A percentile compares a stretch with the other conserved stretches of the same genome.
Conservation (phyloP, 2,797 vertebrate genomes). For the Sarcophilus harrisii region DNA sequence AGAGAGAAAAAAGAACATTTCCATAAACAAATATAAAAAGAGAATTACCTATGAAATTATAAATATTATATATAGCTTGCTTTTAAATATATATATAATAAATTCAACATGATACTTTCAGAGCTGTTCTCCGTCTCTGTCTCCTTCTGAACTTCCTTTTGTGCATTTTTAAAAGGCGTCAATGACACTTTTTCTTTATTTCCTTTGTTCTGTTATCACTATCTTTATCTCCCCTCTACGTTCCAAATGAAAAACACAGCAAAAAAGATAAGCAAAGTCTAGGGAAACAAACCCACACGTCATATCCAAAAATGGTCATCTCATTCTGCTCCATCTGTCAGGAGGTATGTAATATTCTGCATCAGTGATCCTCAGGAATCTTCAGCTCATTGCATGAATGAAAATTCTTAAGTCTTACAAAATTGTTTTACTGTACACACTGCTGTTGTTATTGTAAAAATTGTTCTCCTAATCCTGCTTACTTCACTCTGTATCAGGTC, state of each 20-base stretch:
- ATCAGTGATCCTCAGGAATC: neutral
- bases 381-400: neutral
- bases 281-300: neutral
- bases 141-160: neutral
- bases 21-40: neutral
- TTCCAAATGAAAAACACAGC: neutral
- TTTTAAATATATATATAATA: neutral
- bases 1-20: neutral
- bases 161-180: neutral
- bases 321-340: neutral
- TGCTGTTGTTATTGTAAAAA: neutral
- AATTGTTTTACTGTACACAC: neutral
- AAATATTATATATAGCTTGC: neutral
- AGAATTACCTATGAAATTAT: neutral
- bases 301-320: neutral
- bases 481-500: neutral
- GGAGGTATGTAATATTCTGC: neutral
- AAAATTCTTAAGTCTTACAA: neutral
- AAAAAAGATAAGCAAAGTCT: neutral
- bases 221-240: neutral
- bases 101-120: neutral
- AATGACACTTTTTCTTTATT: neutral
- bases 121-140: neutral
- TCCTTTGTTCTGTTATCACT: neutral
- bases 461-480: neutral